Evolutionary conservation across 1,140 invertebrate genomes (phyloP).

Genomic region (Heterodera schachtii): DNA sequence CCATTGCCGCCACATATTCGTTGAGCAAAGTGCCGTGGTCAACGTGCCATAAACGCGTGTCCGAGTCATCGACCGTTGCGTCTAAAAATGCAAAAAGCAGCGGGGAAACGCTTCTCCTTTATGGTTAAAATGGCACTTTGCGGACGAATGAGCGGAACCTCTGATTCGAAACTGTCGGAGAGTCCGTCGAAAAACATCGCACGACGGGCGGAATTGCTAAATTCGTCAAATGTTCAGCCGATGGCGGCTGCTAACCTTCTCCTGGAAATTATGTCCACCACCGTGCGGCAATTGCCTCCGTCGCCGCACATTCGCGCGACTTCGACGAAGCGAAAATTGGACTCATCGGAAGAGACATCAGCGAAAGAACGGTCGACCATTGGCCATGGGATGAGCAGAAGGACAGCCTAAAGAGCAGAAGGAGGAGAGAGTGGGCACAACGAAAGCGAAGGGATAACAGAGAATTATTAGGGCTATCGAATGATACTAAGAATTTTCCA

Average conservation of each 20-base stretch:
- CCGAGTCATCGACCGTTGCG: conserved; percentile 37
- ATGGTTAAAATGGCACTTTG: conserved; percentile 2
- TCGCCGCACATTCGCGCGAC: conserved; percentile 3
- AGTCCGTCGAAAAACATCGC: conserved; percentile 19
- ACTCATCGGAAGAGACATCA: conserved; percentile 5
- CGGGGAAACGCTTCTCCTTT: too few species aligned
- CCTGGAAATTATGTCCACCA: conserved; percentile 19
- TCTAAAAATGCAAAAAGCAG: conserved; percentile 17
- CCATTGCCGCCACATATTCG: conserved; percentile 38
- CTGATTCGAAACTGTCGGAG: conserved; percentile 27
- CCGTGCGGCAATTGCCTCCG: conserved; percentile 17
- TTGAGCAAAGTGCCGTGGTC: conserved; percentile 28
- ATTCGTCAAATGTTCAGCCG: neutral
- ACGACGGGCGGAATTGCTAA: conserved; percentile 16
- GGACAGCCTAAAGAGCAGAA: neutral
- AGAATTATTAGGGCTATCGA: neutral
- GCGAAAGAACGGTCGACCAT: conserved; percentile 15
- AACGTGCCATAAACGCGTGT: conserved; percentile 45
- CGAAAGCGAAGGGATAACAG: neutral
- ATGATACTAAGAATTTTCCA: too few species aligned
- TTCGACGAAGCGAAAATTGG: conserved; percentile 11
- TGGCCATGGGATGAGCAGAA: conserved; percentile 11
- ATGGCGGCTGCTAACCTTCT: neutral
- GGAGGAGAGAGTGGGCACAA: neutral
- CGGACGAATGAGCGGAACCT: conserved; percentile 39